Conservation (phyloP, 1,140 invertebrate genomes). For the Drosophila mauritiana region DNA sequence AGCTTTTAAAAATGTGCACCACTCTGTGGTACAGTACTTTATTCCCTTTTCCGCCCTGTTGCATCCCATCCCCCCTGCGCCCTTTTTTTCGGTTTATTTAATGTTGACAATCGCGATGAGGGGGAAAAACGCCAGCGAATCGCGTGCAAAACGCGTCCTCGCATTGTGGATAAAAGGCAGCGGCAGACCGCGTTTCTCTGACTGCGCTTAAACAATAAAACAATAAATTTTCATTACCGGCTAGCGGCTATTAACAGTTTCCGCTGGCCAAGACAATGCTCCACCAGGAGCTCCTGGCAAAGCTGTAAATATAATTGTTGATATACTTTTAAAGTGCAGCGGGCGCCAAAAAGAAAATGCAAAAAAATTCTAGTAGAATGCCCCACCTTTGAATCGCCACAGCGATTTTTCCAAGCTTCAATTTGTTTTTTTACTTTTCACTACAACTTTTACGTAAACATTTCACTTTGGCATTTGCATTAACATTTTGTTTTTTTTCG, state of each 20-base stretch:
- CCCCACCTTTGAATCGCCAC: slow-evolving; percentile 25
- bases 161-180: slow-evolving; percentile 36
- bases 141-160: slow-evolving; percentile 44
- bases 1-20: slow-evolving; percentile 55
- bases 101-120: slow-evolving; percentile 52
- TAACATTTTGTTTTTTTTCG: slow-evolving; percentile 49
- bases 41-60: slow-evolving; percentile 23
- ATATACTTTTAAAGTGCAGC: slow-evolving; percentile 67
- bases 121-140: slow-evolving; percentile 31
- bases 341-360: slow-evolving; percentile 19
- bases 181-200: slow-evolving; percentile 23
- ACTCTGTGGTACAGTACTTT: slow-evolving; percentile 20
- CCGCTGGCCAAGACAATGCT: slow-evolving; percentile 60
- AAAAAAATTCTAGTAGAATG: slow-evolving; percentile 8
- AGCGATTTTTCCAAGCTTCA: slow-evolving; percentile 25
- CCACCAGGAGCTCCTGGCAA: slow-evolving; percentile 18
- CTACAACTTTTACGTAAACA: slow-evolving; percentile 24
- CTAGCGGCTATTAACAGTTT: slow-evolving; percentile 75
- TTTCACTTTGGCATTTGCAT: slow-evolving; percentile 74
- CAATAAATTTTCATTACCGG: slow-evolving; percentile 82
- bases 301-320: slow-evolving; percentile 69
- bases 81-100: slow-evolving; percentile 34
- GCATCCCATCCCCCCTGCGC: neutral
- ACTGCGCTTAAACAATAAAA: slow-evolving; percentile 78
- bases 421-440: slow-evolving; percentile 21